Percentiles rank a stretch among this genome's conserved stretches.
Evolutionary conservation across 2,113 vertebrate species (phyloP).

Genomic region (Dolichotis patagonum): DNA sequence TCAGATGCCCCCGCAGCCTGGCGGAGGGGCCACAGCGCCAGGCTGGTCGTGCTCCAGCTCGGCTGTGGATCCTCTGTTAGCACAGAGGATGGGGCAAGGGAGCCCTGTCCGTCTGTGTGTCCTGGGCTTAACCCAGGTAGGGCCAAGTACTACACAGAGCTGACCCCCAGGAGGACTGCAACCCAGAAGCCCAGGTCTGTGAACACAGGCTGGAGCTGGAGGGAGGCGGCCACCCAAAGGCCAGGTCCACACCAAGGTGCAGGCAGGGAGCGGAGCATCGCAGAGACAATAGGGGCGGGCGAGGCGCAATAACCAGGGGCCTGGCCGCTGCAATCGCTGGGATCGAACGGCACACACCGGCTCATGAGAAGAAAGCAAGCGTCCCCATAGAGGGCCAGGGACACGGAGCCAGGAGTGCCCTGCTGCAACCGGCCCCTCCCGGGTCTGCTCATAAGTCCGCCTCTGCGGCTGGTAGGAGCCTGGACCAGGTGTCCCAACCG

Average conservation of each 20-base stretch:
- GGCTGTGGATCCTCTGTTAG: neutral
- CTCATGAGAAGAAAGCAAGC: neutral
- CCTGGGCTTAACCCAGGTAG: neutral
- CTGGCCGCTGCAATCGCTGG: neutral
- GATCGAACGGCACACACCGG: neutral
- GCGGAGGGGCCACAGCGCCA: neutral
- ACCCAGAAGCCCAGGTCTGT: neutral
- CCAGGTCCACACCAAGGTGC: neutral
- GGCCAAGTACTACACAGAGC: neutral
- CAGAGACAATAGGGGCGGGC: neutral
- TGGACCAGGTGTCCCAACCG: slow-evolving; percentile 55
- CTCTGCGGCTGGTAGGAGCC: slow-evolving; percentile 80
- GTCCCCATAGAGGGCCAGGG: neutral
- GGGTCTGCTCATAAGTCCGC: slow-evolving; percentile 81
- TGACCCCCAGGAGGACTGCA: neutral
- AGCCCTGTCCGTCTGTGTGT: neutral
- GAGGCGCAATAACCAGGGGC: neutral
- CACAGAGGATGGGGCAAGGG: neutral
- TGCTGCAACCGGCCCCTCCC: slow-evolving; percentile 63
- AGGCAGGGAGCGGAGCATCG: neutral
- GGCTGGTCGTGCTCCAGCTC: neutral
- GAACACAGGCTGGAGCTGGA: neutral
- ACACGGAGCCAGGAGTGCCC: neutral
- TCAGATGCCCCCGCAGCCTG: neutral
- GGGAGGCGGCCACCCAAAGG: neutral